Base-by-base conservation (phyloP, 2,888 invertebrate genomes). In the Lithophane socia region DNA sequence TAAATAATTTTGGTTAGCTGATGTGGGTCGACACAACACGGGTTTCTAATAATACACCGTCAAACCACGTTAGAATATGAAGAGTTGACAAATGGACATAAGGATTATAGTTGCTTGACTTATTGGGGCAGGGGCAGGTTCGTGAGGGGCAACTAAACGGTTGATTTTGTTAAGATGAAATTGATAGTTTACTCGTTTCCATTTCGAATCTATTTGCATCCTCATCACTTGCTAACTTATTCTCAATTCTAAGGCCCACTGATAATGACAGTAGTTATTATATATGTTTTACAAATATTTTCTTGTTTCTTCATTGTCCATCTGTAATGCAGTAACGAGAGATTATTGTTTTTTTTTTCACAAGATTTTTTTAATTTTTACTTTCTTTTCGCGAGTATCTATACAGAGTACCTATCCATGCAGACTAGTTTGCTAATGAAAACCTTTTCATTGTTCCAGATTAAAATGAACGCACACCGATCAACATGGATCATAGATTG, bases 401-500 rank as follows among this genome's bases (percentile, higher is more conserved):
- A 21, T 29, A 49, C 12, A 29, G 24, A 65, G 18, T 21, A 4
- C 13, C 13, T 49, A 21, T 16, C 9, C 52, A 37, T 52, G 21
- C 13, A 5, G 5, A 16, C 5, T 37, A 37, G 37, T 52, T 37
- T 52, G 21, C 72, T 82, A 60, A 82, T 37, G 10, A 24, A 21
- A 63, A 44, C 10, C 2, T 80, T 80, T 84, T n/a, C 29, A 18
- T 93, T 94, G 93, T 95, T 95, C 0, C 93, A 96, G 96, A 91
- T 91, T 88, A 95, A 92, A 92, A 96, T 94, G 94, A 90, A 87
- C 83, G 86, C 87, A 68, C 77, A 80, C 71, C 88, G 87, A 73
- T 90, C 91, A 92, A 86, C 86, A 95, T 94, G 95, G 94, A 92
- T 86, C 80, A 88, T 88, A 84, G 89, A 89, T 92, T 93, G 88